Conservation (phyloP, 2,888 invertebrate species). For the Mythimna loreyi region DNA sequence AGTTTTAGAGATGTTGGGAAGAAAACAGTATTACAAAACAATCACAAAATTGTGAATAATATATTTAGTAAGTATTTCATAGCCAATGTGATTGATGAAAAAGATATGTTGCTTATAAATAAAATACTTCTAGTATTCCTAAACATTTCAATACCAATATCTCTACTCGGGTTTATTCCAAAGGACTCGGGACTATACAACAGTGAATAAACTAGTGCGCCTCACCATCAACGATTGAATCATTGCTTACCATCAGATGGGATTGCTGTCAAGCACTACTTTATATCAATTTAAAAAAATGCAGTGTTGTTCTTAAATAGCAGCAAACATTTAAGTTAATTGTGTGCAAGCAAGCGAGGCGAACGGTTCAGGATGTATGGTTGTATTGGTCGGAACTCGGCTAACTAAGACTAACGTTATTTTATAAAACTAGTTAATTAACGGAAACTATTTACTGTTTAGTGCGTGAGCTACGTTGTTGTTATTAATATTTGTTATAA, state of each 20-base stretch:
- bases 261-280: too few relatives aligned
- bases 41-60: not conserved
- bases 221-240: too few relatives aligned
- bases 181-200: too few relatives aligned
- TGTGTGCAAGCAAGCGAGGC: constrained; percentile 48
- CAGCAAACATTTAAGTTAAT: constrained; percentile 41
- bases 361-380: constrained; percentile 48
- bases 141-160: not conserved
- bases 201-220: too few relatives aligned
- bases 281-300: too few relatives aligned
- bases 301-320: constrained; percentile 22
- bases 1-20: not conserved
- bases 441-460: constrained; percentile 19
- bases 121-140: not conserved
- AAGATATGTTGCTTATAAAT: not conserved
- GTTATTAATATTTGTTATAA: constrained; percentile 14
- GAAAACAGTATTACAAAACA: not conserved
- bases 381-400: constrained; percentile 31
- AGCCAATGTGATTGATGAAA: not conserved
- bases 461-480: not conserved
- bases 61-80: not conserved
- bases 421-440: constrained; percentile 41
- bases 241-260: too few relatives aligned
- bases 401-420: constrained; percentile 37
- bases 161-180: too few relatives aligned